Conservation (phyloP, 2,113 vertebrate species). For the Labeo rohita region DNA sequence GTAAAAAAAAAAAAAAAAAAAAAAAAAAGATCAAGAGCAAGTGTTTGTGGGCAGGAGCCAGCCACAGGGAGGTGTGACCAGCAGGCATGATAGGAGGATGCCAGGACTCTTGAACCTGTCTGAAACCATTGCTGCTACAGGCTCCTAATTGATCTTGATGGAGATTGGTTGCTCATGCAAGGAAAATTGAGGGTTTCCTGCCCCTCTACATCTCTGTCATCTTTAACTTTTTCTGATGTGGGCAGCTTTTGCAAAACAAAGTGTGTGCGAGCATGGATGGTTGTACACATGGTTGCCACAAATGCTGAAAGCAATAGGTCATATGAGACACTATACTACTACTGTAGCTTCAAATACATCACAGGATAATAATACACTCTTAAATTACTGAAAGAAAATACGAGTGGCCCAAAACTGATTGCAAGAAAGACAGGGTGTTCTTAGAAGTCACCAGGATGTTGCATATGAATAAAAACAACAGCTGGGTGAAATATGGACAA, state of each 20-base stretch:
- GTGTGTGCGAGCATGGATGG: neutral
- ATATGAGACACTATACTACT: neutral
- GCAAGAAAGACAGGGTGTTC: neutral
- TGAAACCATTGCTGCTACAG: conserved; percentile 76
- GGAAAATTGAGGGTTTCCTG: conserved; percentile 75
- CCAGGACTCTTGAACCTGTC: conserved; percentile 87
- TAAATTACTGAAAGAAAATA: neutral
- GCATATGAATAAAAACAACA: too few relatives aligned
- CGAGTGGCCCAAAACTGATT: neutral
- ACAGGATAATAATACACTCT: neutral
- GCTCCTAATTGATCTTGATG: conserved; percentile 85
- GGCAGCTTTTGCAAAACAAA: conserved; percentile 55
- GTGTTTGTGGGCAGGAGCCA: conserved; percentile 29
- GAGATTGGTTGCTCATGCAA: conserved; percentile 82
- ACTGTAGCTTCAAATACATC: neutral
- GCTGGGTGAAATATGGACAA: too few relatives aligned
- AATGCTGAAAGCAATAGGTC: neutral
- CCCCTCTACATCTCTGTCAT: conserved; percentile 81
- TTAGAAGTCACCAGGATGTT: neutral
- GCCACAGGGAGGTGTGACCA: conserved; percentile 44
- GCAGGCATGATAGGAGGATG: conserved; percentile 60
- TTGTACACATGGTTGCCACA: neutral
- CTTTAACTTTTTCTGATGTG: conserved; percentile 84
- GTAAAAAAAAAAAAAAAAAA: neutral
- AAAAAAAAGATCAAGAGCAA: neutral